Conservation (phyloP, 2,797 vertebrate species). For the Agapornis canus region DNA sequence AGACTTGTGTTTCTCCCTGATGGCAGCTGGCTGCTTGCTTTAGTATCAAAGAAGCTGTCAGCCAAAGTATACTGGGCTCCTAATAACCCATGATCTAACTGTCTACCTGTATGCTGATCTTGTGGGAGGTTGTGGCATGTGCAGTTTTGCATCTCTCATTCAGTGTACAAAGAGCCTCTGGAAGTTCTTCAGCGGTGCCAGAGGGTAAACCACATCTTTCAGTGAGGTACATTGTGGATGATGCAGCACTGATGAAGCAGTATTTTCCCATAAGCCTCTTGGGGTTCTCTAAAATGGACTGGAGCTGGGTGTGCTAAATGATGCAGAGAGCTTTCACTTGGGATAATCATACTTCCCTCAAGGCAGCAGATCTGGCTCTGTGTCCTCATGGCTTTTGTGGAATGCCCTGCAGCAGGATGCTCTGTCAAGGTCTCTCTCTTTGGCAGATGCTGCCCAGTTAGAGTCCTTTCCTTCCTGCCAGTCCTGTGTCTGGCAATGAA, state of each 20-base stretch:
- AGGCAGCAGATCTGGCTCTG: not conserved
- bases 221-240: not conserved
- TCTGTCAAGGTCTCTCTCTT: not conserved
- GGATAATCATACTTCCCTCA: not conserved
- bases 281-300: not conserved
- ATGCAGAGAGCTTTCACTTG: not conserved
- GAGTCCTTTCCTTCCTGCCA: slow-evolving; percentile 16
- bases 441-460: not conserved
- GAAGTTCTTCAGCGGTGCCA: not conserved
- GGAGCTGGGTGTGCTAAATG: not conserved
- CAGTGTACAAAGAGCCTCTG: not conserved
- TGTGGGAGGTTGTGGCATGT: not conserved
- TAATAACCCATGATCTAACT: not conserved
- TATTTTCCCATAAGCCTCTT: not conserved
- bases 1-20: not conserved
- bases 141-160: not conserved
- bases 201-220: not conserved
- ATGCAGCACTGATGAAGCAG: not conserved
- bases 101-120: not conserved
- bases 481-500: not conserved
- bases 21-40: not conserved
- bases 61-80: not conserved
- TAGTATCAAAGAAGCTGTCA: not conserved
- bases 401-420: not conserved
- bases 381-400: not conserved